A percentile compares a stretch with the other conserved stretches of the same genome.
Evolutionary conservation across 2,797 vertebrate genomes (phyloP).

Genomic region (Thaleichthys pacificus): DNA sequence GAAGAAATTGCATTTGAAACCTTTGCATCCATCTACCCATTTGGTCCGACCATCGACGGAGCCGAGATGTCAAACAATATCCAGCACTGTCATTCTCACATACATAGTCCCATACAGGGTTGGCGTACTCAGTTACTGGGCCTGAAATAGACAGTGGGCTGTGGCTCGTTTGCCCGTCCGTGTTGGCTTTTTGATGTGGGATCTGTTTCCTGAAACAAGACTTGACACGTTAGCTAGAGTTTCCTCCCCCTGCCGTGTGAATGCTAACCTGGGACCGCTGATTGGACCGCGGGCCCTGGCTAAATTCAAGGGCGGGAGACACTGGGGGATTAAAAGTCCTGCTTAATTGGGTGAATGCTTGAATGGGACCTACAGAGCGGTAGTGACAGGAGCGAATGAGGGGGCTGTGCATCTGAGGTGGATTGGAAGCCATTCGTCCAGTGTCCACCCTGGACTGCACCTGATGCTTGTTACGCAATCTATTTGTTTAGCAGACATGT

Average conservation of each 20-base stretch:
- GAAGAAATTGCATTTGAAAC: background rate
- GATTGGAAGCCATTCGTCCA: background rate
- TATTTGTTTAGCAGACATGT: slow-evolving; percentile 64
- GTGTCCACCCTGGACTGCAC: slow-evolving; percentile 18
- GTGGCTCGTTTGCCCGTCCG: background rate
- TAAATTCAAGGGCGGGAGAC: slow-evolving; percentile 57
- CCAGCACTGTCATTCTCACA: background rate
- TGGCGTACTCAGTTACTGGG: background rate
- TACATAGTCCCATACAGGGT: background rate
- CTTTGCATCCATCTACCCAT: background rate
- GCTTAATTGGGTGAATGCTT: background rate
- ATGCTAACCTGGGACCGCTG: slow-evolving; percentile 44
- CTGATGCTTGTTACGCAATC: slow-evolving; percentile 59
- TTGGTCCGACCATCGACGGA: background rate
- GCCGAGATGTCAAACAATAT: slow-evolving; percentile 1
- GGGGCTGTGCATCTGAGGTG: too few species aligned
- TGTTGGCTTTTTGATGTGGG: slow-evolving; percentile 41
- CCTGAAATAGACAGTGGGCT: background rate
- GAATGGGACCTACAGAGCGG: background rate
- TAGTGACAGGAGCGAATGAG: background rate
- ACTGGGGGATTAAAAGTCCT: slow-evolving; percentile 34
- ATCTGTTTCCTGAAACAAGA: slow-evolving; percentile 50
- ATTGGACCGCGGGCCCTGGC: slow-evolving; percentile 51
- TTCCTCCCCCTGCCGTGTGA: slow-evolving; percentile 42
- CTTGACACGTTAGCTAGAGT: slow-evolving; percentile 49